Evolutionary conservation across 2,888 invertebrate genomes (phyloP).

Genomic region (Oligia latruncula): DNA sequence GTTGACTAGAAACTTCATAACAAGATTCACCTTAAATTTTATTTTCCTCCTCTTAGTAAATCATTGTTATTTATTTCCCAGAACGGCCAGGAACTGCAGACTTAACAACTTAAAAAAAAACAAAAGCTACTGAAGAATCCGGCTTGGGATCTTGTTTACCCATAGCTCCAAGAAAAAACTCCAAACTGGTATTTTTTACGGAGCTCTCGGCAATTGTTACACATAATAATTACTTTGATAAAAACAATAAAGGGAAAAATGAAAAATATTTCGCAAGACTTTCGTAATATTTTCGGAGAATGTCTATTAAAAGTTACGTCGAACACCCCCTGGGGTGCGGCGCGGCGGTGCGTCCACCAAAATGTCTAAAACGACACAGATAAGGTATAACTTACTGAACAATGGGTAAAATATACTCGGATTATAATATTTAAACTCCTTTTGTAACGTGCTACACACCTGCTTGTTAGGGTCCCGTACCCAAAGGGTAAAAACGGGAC

Average conservation of each 20-base stretch:
- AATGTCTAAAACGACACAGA: constrained; percentile 60
- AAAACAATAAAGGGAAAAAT: constrained; percentile 39
- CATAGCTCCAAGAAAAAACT: constrained; percentile 13
- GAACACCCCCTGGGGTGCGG: constrained; percentile 46
- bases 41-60: neutral
- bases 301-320: constrained; percentile 59
- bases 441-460: neutral
- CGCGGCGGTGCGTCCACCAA: constrained; percentile 34
- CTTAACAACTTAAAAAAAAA: neutral
- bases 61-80: constrained; percentile 31
- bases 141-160: constrained; percentile 14
- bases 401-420: constrained; percentile 30
- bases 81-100: constrained; percentile 8
- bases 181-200: constrained; percentile 2
- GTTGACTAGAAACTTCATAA: constrained; percentile 2
- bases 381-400: constrained; percentile 53
- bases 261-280: constrained; percentile 21
- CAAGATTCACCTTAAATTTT: neutral
- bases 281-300: constrained; percentile 44
- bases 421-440: neutral
- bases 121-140: constrained; percentile 7
- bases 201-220: constrained; percentile 20
- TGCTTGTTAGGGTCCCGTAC: neutral
- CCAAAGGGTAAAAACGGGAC: too few species aligned
- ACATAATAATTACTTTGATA: constrained; percentile 51